Percentiles rank a stretch among this genome's conserved stretches.
phyloP scores from a whole-genome alignment of 2,888 invertebrate species.

The Meandrusa payeni region DNA sequence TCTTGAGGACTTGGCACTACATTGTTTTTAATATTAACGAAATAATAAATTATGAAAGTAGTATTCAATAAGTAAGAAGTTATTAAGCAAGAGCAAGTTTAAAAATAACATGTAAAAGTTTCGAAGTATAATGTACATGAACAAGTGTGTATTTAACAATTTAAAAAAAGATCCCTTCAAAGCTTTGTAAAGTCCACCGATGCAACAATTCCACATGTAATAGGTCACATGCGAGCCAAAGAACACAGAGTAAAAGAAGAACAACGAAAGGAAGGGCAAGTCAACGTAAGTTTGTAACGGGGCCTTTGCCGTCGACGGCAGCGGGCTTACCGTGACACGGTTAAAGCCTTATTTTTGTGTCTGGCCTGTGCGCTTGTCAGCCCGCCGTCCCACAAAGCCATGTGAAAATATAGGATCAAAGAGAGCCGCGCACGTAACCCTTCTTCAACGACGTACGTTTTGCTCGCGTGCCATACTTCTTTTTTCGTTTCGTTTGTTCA shows the following conservation, averaged over 20 bases:
- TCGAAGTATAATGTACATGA: too few relatives aligned
- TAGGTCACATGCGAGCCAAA: slow-evolving; percentile 14
- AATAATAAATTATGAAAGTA: too few relatives aligned
- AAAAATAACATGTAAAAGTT: too few relatives aligned
- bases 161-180: slow-evolving; percentile 3
- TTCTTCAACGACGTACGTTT: slow-evolving; percentile 27
- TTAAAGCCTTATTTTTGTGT: slow-evolving; percentile 80
- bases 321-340: slow-evolving; percentile 78
- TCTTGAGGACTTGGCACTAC: too few relatives aligned
- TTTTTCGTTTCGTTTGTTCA: slow-evolving; percentile 10
- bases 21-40: too few relatives aligned
- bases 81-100: too few relatives aligned
- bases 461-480: slow-evolving; percentile 13
- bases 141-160: too few relatives aligned
- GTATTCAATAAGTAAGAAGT: too few relatives aligned
- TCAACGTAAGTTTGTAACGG: slow-evolving; percentile 74
- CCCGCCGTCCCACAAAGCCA: slow-evolving; percentile 76
- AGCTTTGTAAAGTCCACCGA: slow-evolving; percentile 7
- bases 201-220: slow-evolving; percentile 14
- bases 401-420: slow-evolving; percentile 78
- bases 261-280: slow-evolving; percentile 55
- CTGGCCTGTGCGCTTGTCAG: slow-evolving; percentile 76
- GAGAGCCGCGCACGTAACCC: slow-evolving; percentile 56
- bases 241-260: slow-evolving; percentile 17
- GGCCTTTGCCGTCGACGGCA: slow-evolving; percentile 76